Base-by-base conservation (phyloP, 2,888 invertebrate species). In the Brenthis daphne region DNA sequence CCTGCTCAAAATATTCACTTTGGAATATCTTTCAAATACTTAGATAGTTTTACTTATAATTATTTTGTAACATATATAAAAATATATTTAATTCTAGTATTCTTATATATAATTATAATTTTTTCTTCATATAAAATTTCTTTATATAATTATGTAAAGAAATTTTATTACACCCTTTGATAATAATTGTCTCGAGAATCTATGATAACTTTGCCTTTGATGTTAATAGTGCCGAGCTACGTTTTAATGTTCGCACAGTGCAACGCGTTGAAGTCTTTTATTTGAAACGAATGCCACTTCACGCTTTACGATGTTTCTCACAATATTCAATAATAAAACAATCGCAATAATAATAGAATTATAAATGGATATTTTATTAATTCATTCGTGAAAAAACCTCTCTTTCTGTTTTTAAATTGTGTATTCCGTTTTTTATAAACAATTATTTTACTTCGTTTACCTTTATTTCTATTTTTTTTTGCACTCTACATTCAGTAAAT, bases 191-290 rank as follows among this genome's bases (percentile, higher is more conserved):
- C 11, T 11, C 0, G 37, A 16, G n/a, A 37, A 29, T 60, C 33
- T 33, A 33, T 16, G 50, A n/a, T 6, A 4, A 50, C 48, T 60
- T 58, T 29, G 16, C 33, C n/a, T 16, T 14, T 50, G 11, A 6
- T n/a, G 60, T 29, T 29, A n/a, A 29, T 50, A 50, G 47, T 16
- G 6, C 20, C 55, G 47, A 48, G n/a, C 60, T 60, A 61, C 29
- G 55, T 61, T 37, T 61, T 65, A 53, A 65, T 53, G 24, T 53
- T 53, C 54, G 65, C 57, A 37, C n/a, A 43, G 14, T 64, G 72
- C 60, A 64, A 70, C 75, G 69, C 80, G 80, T 80, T 78, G 78
- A 80, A 73, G 74, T 79, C 80, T 80, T 79, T 79, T 74, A 71
- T 71, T 63, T 66, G 57, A 56, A 43, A 55, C 53, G 57, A 64